phyloP scores from a whole-genome alignment of 2,797 vertebrate species.

The Florisuga fusca region DNA sequence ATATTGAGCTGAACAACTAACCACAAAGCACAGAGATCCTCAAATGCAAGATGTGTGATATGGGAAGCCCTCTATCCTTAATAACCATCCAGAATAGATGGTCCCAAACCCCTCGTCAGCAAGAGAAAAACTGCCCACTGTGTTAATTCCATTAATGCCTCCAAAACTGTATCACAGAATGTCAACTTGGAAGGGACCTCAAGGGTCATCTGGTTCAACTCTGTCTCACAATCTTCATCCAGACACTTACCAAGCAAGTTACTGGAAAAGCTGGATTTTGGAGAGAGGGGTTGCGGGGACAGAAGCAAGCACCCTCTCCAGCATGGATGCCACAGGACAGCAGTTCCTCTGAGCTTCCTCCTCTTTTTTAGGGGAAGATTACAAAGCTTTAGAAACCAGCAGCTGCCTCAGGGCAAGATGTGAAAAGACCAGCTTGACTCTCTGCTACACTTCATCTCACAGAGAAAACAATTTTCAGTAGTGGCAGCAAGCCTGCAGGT shows the following conservation, averaged over 20 bases:
- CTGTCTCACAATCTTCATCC: neutral
- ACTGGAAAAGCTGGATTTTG: neutral
- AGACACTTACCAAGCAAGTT: neutral
- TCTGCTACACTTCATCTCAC: neutral
- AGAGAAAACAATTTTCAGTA: neutral
- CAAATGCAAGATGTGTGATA: neutral
- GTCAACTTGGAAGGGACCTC: no score
- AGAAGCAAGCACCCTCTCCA: neutral
- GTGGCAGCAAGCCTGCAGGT: neutral
- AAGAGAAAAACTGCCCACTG: neutral
- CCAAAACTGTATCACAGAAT: neutral
- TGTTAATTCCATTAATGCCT: neutral
- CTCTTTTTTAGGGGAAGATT: neutral
- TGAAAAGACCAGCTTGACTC: neutral
- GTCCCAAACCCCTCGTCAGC: neutral
- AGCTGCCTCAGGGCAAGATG: neutral
- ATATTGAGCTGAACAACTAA: neutral
- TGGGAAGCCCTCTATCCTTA: accelerated
- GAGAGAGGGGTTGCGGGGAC: no score
- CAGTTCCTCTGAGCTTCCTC: neutral
- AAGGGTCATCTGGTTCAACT: no score
- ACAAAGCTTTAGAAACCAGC: neutral
- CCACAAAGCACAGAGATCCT: neutral
- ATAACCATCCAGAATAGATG: accelerated
- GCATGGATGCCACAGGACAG: neutral